These are phyloP conservation scores for Timema podura DNA, from an alignment of 2,888 invertebrate species.

Conservation along the genomic window DNA sequence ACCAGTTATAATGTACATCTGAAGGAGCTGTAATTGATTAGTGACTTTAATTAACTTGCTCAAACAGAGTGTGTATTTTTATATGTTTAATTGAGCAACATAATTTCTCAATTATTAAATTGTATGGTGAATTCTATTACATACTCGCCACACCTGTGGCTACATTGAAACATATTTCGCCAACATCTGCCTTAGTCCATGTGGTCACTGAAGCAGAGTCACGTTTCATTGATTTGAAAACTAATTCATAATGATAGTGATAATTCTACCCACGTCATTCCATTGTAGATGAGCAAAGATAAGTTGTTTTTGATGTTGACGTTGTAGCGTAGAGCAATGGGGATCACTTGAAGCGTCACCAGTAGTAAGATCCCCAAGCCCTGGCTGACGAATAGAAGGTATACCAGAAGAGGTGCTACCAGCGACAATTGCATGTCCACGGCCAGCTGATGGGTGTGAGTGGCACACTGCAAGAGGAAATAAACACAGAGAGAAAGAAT, in stretches of 20 bases:
- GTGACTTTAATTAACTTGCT: too few relatives aligned
- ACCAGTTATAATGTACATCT: too few relatives aligned
- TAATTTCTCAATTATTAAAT: too few relatives aligned
- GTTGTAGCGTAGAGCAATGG: slow-evolving; percentile 60
- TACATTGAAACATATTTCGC: too few relatives aligned
- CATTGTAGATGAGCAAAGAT: slow-evolving; percentile 62
- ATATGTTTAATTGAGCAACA: too few relatives aligned
- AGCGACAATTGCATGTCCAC: slow-evolving; percentile 69
- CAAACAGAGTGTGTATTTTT: too few relatives aligned
- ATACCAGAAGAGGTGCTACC: slow-evolving; percentile 60
- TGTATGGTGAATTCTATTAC: too few relatives aligned
- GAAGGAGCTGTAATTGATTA: too few relatives aligned
- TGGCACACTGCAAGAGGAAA: slow-evolving; percentile 59
- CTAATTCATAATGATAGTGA: slow-evolving; percentile 1
- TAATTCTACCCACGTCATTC: slow-evolving; percentile 56
- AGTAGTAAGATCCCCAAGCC: slow-evolving; percentile 53
- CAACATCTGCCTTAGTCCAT: too few relatives aligned
- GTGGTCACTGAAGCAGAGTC: background rate
- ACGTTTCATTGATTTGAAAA: background rate
- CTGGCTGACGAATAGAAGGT: slow-evolving; percentile 56
- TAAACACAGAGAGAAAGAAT: too few relatives aligned
- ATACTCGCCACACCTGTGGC: too few relatives aligned
- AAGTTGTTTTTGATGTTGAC: slow-evolving; percentile 58
- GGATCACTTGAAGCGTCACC: slow-evolving; percentile 53
- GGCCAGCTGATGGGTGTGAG: slow-evolving; percentile 70